Percentiles rank a stretch among this genome's conserved stretches.
These are phyloP conservation scores for Apis dorsata DNA, from an alignment of 1,140 invertebrate genomes.

Conservation along the genomic window DNA sequence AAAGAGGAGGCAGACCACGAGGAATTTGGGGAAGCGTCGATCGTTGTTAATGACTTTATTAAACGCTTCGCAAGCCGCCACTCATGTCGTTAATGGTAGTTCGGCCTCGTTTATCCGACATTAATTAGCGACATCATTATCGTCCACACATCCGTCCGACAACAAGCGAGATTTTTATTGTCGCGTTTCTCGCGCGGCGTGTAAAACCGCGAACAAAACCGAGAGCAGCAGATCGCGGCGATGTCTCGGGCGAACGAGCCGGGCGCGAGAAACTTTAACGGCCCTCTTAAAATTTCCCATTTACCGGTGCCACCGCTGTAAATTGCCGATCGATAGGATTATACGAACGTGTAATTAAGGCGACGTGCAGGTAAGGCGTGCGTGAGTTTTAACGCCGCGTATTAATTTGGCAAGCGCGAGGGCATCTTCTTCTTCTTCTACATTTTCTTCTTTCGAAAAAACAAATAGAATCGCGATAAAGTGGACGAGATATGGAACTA, in stretches of 20 bases:
- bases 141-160: not conserved
- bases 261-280: constrained; percentile 36
- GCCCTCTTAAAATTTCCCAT: constrained; percentile 51
- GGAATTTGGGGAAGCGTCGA: no score
- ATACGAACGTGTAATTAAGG: constrained; percentile 58
- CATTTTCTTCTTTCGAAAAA: not conserved
- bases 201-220: constrained; percentile 10
- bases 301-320: constrained; percentile 46
- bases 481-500: constrained; percentile 30
- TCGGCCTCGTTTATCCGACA: not conserved
- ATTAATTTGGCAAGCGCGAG: constrained; percentile 30
- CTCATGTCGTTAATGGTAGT: constrained; percentile 8
- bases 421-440: not conserved
- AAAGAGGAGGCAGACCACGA: no score
- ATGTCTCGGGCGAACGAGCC: no score
- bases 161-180: constrained; percentile 33
- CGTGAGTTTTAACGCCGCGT: constrained; percentile 15
- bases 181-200: constrained; percentile 23
- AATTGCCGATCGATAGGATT: constrained; percentile 56
- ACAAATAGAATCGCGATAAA: constrained; percentile 36
- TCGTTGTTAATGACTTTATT: constrained; percentile 38
- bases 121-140: constrained; percentile 43
- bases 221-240: not conserved
- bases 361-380: constrained; percentile 22
- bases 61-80: not conserved